Evolutionary conservation across 2,113 vertebrate species (phyloP), one percentile per base, ranked within the genome.

Genomic region (Terrapene triunguis): DNA sequence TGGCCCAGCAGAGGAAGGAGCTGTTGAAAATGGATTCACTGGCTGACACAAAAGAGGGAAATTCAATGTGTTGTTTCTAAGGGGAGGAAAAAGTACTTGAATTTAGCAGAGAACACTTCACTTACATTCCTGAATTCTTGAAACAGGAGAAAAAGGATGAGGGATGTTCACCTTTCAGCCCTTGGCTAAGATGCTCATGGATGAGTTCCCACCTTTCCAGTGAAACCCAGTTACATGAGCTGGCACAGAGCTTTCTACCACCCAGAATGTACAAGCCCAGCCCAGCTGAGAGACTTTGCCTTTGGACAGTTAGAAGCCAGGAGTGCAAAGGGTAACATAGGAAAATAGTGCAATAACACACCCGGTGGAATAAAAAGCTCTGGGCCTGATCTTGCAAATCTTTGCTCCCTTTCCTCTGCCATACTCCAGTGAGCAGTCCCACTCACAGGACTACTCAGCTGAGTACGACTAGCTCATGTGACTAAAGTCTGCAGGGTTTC

Each of bases 31-130:
- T 76, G 12, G 42, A 44, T 38, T 9, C 35, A 57, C 24, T 0
- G 0, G 44, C 57, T 25, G 24, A 32, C 62, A 17, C 16, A 24
- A n/a, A 50, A n/a, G 50, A 87, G 54, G 44, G 24, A 72, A 5
- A 2, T 5, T 3, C 9, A 54, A 29, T 5, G 21, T 11, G 74
- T 54, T 3, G 0, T 62, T 84, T 62, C 87, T 55, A 22, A 4
- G 5, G 17, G 48, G 84, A 88, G 24, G 62, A 82, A 88, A 69
- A 88, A 44, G 1, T 4, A 48, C 9, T 48, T 17, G 10, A 79
- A 53, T 85, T 69, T 42, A 55, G 24, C 22, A 21, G 42, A 57
- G 25, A 16, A 19, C 1, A 14, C 48, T 44, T 78, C 13, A 21
- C 72, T 35, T 51, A 24, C 13, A 42, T 0, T 1, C 22, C 55